phyloP scores from a whole-genome alignment of 2,797 vertebrate species.

The Lutjanus argentimaculatus region DNA sequence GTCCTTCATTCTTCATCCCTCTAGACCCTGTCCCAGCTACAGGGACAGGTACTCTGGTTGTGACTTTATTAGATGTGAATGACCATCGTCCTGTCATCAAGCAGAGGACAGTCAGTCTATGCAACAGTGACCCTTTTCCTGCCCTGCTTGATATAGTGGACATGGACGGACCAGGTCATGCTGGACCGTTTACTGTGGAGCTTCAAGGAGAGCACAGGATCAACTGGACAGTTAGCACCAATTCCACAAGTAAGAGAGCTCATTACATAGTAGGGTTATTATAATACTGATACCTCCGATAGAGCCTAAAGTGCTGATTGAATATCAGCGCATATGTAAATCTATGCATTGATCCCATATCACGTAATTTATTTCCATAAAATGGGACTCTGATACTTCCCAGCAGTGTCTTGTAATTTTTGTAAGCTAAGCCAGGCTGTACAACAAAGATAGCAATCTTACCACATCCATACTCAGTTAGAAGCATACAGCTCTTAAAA shows the following conservation, averaged over 20 bases:
- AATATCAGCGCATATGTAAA: no score
- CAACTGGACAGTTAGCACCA: constrained; percentile 82
- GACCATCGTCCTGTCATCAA: constrained; percentile 86
- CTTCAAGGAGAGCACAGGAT: constrained; percentile 74
- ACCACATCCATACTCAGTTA: no score
- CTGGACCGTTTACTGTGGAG: constrained; percentile 84
- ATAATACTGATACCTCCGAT: no score
- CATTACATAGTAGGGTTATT: neutral
- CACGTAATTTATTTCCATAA: no score
- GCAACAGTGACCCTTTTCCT: constrained; percentile 79
- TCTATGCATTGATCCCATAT: no score
- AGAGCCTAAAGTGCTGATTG: no score
- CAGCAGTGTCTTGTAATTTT: no score
- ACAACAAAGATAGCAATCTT: no score
- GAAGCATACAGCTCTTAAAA: no score
- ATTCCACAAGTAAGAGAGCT: constrained; percentile 58
- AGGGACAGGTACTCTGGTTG: constrained; percentile 88
- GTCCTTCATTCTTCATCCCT: neutral
- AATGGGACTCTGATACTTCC: no score
- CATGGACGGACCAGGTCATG: constrained; percentile 86
- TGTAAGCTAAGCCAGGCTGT: no score
- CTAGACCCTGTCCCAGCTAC: constrained; percentile 85
- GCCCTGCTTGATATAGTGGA: constrained; percentile 85
- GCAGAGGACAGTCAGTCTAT: constrained; percentile 79
- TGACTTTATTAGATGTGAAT: constrained; percentile 88